phyloP scores from a whole-genome alignment of 1,140 invertebrate species.

The Calycopis cecrops region DNA sequence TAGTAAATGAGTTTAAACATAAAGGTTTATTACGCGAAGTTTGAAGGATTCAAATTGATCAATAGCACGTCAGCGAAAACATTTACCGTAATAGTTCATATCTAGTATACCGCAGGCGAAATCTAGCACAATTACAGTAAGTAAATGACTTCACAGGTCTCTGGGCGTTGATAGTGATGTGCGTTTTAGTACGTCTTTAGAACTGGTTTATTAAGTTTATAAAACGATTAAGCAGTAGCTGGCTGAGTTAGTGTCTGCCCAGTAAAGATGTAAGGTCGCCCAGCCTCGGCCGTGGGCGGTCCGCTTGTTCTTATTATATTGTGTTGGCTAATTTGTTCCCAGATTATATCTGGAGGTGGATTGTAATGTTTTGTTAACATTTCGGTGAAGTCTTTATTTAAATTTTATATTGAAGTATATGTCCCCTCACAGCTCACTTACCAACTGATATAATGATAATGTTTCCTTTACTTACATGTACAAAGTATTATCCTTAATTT shows the following conservation, averaged over 20 bases:
- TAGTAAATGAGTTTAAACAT: too few species aligned
- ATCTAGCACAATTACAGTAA: conserved; percentile 13
- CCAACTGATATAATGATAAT: too few species aligned
- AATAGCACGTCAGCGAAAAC: neutral
- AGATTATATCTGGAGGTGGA: neutral
- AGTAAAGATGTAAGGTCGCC: conserved; percentile 16
- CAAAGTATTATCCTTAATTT: too few species aligned
- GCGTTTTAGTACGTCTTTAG: conserved; percentile 11
- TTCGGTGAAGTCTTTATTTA: too few species aligned
- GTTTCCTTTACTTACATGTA: too few species aligned
- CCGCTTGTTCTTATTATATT: conserved; percentile 12
- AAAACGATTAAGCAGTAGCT: conserved; percentile 16
- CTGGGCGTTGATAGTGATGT: neutral
- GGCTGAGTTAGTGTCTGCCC: conserved; percentile 11
- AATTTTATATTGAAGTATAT: too few species aligned
- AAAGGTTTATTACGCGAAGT: neutral
- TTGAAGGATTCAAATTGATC: neutral
- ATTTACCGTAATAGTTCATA: conserved; percentile 5
- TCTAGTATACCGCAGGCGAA: conserved; percentile 12
- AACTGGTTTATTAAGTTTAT: conserved; percentile 15
- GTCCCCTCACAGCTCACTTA: too few species aligned
- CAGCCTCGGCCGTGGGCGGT: conserved; percentile 9
- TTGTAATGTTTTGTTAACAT: neutral
- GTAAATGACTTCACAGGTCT: conserved; percentile 13
- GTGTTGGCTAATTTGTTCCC: conserved; percentile 15